Evolutionary conservation across 2,797 vertebrate species (phyloP).

Genomic region (Oryzias sinensis): DNA sequence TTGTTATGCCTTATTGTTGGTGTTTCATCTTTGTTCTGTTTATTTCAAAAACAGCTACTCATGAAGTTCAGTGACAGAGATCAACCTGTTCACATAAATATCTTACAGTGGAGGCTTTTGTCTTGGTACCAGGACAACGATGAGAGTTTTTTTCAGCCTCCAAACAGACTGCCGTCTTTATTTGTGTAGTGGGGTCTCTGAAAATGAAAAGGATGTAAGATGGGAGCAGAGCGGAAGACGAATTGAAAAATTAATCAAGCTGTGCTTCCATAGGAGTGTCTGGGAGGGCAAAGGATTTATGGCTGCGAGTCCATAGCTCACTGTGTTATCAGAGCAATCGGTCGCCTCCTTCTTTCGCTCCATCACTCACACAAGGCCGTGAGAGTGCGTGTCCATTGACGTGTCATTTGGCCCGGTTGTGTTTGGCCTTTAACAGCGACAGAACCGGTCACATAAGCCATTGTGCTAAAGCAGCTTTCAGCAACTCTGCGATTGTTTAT

Average conservation of each 20-base stretch:
- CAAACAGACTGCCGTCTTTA: conserved; percentile 35
- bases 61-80: conserved; percentile 14
- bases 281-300: conserved; percentile 49
- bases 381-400: conserved; percentile 13
- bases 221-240: conserved; percentile 23
- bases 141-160: conserved; percentile 23
- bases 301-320: conserved; percentile 35
- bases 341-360: conserved; percentile 34
- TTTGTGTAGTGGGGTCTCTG: conserved; percentile 12
- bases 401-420: conserved; percentile 24
- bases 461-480: no score
- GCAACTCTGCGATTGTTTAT: not conserved
- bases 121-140: not conserved
- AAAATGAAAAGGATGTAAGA: conserved; percentile 2
- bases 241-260: conserved; percentile 56
- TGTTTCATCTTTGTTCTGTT: not conserved
- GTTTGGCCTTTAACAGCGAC: conserved; percentile 17
- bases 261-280: conserved; percentile 35
- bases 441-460: not conserved
- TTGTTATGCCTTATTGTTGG: not conserved
- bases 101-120: not conserved
- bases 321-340: conserved; percentile 44
- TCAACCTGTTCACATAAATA: conserved; percentile 26
- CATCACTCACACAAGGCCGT: conserved; percentile 27
- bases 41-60: conserved; percentile 8